Evolutionary conservation across 2,888 invertebrate genomes (phyloP), one percentile per base, ranked within the genome.

Genomic region (Dexiosoma caninum): DNA sequence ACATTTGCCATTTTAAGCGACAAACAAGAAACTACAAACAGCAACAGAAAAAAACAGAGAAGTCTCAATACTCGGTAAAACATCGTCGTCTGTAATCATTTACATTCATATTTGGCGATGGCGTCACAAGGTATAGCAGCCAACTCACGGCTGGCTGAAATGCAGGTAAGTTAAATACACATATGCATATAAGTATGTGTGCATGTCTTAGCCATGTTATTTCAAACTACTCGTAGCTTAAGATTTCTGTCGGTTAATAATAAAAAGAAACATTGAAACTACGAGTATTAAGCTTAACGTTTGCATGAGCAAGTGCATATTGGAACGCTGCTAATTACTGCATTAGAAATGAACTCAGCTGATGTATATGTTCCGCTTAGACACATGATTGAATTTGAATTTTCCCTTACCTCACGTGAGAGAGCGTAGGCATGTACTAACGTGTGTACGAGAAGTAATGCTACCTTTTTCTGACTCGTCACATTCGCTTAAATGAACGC

Each of bases 91-190:
- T 27, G 16, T 55, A 46, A 64, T 42, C 1, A 69, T 60, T 59
- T 10, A 19, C 64, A 35, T 55, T 76, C 64, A 64, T 69, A 82
- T 87, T 86, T 85, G 86, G 85, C 78, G 84, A 90, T 90, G 90
- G 87, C 90, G 85, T 89, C 90, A 88, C 87, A 89, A 87, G 87
- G 87, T 85, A 85, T 85, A 74, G 82, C 84, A 77, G 85, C 85
- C 77, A 86, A 83, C 83, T 91, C 91, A 84, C 90, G 89, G 87
- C 86, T 91, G 84, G 86, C 88, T 40, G 89, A 90, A 85, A 90
- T 91, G 89, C 91, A 91, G 89, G 91, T 91, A 87, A 89, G 90
- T 87, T 35, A 64, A 64, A 35, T 23, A 27, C 6, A 6, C 27
- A 23, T 9, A 9, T n/a, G n/a, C n/a, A n/a, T n/a, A n/a, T n/a